Evolutionary conservation across 64 coral and sea anemone species (phyloP).

Genomic region (Pocillopora verrucosa): DNA sequence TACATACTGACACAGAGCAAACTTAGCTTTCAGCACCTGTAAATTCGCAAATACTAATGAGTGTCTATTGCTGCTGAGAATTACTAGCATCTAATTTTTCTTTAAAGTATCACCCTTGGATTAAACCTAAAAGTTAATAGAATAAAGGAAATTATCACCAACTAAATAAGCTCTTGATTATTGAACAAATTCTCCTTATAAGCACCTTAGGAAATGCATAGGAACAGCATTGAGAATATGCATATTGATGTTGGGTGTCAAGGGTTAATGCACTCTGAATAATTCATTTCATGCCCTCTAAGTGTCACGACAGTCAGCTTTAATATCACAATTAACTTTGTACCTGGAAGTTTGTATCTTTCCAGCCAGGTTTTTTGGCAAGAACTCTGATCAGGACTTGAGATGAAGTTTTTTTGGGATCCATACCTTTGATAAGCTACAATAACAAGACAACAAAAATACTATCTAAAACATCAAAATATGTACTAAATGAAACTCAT

Average conservation of each 20-base stretch:
- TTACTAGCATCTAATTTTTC: no score
- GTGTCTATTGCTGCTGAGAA: not conserved
- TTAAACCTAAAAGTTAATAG: no score
- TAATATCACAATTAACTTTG: not conserved
- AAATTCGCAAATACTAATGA: not conserved
- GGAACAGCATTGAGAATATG: no score
- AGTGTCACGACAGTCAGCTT: no score
- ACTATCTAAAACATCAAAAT: not conserved
- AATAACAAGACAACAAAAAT: not conserved
- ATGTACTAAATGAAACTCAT: not conserved
- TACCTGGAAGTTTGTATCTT: constrained; percentile 99
- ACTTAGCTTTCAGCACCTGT: constrained; percentile 93
- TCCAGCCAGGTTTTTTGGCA: constrained; percentile 97
- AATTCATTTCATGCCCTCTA: no score
- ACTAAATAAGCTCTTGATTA: no score
- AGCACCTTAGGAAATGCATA: no score
- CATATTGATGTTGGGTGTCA: no score
- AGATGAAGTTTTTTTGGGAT: constrained; percentile 54
- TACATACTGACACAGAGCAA: constrained; percentile 81
- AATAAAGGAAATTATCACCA: no score
- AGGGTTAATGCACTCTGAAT: no score
- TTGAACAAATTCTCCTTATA: no score
- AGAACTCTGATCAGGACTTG: constrained; percentile 98
- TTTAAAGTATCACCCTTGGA: no score
- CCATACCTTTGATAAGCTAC: constrained; percentile 58